Percentiles rank a stretch among this genome's conserved stretches.
Conservation (phyloP, 1,140 invertebrate species). For the Drosophila nannoptera region DNA sequence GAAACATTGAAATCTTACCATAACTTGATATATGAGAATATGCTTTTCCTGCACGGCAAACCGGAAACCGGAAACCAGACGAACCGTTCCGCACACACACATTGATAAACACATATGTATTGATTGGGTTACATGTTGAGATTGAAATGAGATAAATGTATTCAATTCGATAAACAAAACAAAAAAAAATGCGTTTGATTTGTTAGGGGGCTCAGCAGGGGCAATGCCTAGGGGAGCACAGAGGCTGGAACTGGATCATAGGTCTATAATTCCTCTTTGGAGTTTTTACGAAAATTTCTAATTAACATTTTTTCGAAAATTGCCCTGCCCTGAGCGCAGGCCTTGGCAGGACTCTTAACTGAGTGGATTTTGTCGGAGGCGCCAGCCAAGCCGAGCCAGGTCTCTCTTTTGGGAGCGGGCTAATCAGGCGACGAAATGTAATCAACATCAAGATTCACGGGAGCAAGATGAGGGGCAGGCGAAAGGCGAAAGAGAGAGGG, state of each 20-base stretch:
- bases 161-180: slow-evolving; percentile 54
- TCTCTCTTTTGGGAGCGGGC: slow-evolving; percentile 5
- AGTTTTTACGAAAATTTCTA: too few species aligned
- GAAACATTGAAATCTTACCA: slow-evolving; percentile 83
- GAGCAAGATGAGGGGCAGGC: slow-evolving; percentile 22
- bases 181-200: slow-evolving; percentile 8
- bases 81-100: too few species aligned
- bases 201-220: neutral
- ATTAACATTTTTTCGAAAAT: too few species aligned
- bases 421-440: slow-evolving; percentile 57
- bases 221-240: neutral
- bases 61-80: neutral
- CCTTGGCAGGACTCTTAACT: neutral
- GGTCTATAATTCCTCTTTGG: too few species aligned
- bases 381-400: too few species aligned
- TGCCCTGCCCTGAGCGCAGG: neutral
- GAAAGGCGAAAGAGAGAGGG: too few species aligned
- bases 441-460: slow-evolving; percentile 55
- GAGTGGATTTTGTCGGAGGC: too few species aligned
- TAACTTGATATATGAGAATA: slow-evolving; percentile 90
- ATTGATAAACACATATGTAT: neutral
- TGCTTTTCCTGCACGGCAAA: slow-evolving; percentile 84
- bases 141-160: slow-evolving; percentile 60
- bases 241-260: neutral
- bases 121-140: slow-evolving; percentile 35